Evolutionary conservation across 2,797 vertebrate species (phyloP).

Genomic region (Garrulus glandarius): DNA sequence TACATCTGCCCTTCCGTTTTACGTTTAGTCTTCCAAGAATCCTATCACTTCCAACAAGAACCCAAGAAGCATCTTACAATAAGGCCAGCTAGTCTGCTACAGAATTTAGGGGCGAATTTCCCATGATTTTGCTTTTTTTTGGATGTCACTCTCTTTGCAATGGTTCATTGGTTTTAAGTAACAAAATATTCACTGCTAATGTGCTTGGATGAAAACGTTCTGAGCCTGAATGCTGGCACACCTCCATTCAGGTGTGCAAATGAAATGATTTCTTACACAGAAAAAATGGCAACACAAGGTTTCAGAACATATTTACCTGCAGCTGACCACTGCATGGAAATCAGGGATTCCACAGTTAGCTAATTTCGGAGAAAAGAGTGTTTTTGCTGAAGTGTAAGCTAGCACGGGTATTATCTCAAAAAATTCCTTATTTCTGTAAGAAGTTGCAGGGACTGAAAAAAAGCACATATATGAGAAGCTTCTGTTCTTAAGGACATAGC

Average conservation of each 20-base stretch:
- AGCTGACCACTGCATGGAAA: neutral
- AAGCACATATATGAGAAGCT: neutral
- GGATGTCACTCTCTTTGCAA: neutral
- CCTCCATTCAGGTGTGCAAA: neutral
- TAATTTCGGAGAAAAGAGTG: fast-evolving
- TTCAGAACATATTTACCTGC: neutral
- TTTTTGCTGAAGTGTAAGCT: neutral
- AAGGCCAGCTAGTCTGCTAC: neutral
- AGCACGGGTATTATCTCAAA: neutral
- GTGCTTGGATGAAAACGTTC: neutral
- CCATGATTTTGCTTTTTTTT: neutral
- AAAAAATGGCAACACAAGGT: neutral
- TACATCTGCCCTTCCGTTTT: neutral
- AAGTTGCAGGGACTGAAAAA: neutral
- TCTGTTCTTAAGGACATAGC: neutral
- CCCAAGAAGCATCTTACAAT: neutral
- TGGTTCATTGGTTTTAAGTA: neutral
- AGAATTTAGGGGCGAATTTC: neutral
- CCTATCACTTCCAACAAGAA: neutral
- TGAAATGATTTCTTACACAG: neutral
- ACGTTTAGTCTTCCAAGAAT: neutral
- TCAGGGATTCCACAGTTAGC: neutral
- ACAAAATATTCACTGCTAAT: neutral
- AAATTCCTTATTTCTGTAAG: neutral
- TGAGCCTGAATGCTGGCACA: neutral